Conservation (phyloP, 2,113 vertebrate genomes). For the Misgurnus anguillicaudatus region DNA sequence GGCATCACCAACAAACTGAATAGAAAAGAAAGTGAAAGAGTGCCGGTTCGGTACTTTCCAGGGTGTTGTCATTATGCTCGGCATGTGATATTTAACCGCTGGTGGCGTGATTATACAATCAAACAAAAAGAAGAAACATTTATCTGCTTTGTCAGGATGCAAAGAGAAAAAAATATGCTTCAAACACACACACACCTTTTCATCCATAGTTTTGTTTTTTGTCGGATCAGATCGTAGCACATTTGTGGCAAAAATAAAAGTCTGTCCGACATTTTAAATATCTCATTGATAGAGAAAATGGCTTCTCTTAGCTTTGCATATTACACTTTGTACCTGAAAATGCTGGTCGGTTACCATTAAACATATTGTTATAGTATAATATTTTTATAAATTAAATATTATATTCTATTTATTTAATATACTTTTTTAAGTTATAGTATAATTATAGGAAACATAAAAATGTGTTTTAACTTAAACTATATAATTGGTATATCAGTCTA, state of each 20-base stretch:
- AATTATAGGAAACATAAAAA: no score
- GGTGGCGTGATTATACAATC: neutral
- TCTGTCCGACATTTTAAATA: neutral
- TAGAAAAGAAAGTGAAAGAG: conserved; percentile 61
- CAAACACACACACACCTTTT: neutral
- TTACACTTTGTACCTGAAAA: neutral
- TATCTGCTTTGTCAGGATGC: neutral
- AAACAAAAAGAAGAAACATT: neutral
- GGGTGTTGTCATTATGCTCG: rapidly evolving
- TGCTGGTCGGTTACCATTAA: neutral
- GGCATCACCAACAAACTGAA: conserved; percentile 19
- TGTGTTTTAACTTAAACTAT: no score
- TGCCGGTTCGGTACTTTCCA: conserved; percentile 57
- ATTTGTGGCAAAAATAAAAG: neutral
- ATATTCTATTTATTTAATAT: neutral
- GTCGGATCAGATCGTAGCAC: neutral
- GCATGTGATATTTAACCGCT: neutral
- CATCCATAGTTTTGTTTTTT: neutral
- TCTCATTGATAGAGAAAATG: neutral
- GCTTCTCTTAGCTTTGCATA: no score
- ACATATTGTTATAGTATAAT: no score
- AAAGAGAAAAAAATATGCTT: neutral
- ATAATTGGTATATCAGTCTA: no score
- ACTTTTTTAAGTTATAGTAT: no score
- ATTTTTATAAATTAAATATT: no score